Conservation (phyloP, 2,888 invertebrate species). For the Itoplectis maculator region DNA sequence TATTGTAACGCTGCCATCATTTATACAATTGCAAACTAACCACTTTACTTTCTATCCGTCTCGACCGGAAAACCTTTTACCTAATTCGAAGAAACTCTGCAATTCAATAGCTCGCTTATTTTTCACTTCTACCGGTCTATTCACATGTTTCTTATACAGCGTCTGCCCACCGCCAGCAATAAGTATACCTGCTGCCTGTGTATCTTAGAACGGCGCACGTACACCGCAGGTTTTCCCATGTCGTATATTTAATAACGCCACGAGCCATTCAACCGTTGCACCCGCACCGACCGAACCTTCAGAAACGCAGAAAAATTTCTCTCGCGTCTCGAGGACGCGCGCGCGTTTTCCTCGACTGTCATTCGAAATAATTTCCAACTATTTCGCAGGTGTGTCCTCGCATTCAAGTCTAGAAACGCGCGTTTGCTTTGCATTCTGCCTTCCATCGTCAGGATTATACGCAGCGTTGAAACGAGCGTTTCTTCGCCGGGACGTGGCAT, state of each 20-base stretch:
- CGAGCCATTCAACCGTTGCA: background rate
- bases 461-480: background rate
- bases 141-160: background rate
- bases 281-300: background rate
- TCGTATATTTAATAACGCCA: constrained; percentile 11
- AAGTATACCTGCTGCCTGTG: too few relatives aligned
- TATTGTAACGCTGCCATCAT: too few relatives aligned
- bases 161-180: background rate
- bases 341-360: background rate
- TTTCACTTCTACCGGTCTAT: background rate
- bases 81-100: background rate
- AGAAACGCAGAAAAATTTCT: background rate
- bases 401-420: background rate
- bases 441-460: constrained; percentile 2
- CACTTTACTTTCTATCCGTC: background rate
- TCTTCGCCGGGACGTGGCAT: background rate
- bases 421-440: background rate
- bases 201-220: background rate
- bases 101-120: background rate
- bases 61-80: background rate
- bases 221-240: constrained; percentile 6
- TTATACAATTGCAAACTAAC: background rate
- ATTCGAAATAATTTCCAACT: background rate
- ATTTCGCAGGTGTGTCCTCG: background rate
- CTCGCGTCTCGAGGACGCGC: background rate